phyloP scores from a whole-genome alignment of 2,888 invertebrate genomes.

The Himalopsyche anomala region DNA sequence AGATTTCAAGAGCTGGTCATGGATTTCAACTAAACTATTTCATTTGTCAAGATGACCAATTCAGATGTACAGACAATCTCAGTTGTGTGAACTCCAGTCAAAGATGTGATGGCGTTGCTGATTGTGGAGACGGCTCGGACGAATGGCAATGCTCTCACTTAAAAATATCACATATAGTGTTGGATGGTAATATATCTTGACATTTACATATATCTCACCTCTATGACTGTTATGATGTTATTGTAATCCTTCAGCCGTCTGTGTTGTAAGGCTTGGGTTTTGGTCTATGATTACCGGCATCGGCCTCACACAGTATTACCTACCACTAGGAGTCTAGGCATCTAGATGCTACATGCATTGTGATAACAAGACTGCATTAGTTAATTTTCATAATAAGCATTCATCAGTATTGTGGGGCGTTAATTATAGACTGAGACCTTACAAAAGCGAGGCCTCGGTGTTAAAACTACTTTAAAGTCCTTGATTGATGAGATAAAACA shows the following conservation, averaged over 20 bases:
- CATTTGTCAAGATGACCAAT: constrained; percentile 57
- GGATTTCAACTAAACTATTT: constrained; percentile 59
- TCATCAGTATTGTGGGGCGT: too few relatives aligned
- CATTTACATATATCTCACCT: background rate
- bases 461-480: too few relatives aligned
- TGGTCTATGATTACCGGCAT: too few relatives aligned
- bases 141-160: constrained; percentile 54
- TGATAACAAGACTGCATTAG: too few relatives aligned
- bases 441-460: too few relatives aligned
- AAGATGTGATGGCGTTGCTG: constrained; percentile 56
- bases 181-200: constrained; percentile 48
- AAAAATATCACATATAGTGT: constrained; percentile 10
- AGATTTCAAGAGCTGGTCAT: constrained; percentile 56
- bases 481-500: too few relatives aligned
- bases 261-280: too few relatives aligned
- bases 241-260: background rate
- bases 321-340: too few relatives aligned
- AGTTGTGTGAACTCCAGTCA: constrained; percentile 53
- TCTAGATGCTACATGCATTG: too few relatives aligned
- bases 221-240: background rate
- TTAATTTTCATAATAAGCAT: too few relatives aligned
- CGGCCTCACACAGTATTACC: too few relatives aligned
- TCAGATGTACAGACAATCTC: constrained; percentile 58
- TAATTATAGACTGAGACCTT: too few relatives aligned
- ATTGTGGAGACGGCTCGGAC: constrained; percentile 61